Conservation (phyloP, 2,797 vertebrate species). For the Gymnodraco acuticeps region DNA sequence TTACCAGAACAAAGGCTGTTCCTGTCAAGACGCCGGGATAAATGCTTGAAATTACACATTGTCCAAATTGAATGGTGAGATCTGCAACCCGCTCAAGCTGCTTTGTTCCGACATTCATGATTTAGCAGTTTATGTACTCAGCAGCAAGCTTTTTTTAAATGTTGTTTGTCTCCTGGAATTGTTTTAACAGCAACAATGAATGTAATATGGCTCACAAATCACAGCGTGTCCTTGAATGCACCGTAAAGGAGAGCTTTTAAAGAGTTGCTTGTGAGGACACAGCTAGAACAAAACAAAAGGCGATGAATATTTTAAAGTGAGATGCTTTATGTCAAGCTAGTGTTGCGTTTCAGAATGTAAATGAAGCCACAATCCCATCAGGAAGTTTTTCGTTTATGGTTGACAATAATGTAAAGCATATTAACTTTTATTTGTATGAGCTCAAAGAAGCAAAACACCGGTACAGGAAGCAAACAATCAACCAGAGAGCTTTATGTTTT, state of each 20-base stretch:
- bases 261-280: background rate
- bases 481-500: background rate
- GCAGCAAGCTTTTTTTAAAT: constrained; percentile 12
- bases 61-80: constrained; percentile 6
- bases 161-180: constrained; percentile 14
- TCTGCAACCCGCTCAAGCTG: constrained; percentile 2
- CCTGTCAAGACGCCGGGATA: background rate
- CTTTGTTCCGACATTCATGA: background rate
- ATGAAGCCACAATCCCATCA: background rate
- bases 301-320: background rate
- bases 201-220: background rate
- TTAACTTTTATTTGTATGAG: constrained; percentile 28
- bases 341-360: constrained; percentile 5
- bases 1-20: constrained; percentile 3
- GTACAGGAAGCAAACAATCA: constrained; percentile 16
- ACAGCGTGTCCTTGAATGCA: constrained; percentile 21
- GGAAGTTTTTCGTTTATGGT: background rate
- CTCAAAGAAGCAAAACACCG: constrained; percentile 54
- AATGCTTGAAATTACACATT: constrained; percentile 10
- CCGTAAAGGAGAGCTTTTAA: background rate
- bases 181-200: constrained; percentile 2
- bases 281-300: background rate
- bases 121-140: constrained; percentile 13
- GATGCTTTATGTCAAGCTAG: background rate
- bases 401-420: background rate